These are phyloP conservation scores for Hydractinia symbiolongicarpus DNA, from an alignment of 30 jellyfish, hydroid and myxozoan genomes.

Conservation along the genomic window DNA sequence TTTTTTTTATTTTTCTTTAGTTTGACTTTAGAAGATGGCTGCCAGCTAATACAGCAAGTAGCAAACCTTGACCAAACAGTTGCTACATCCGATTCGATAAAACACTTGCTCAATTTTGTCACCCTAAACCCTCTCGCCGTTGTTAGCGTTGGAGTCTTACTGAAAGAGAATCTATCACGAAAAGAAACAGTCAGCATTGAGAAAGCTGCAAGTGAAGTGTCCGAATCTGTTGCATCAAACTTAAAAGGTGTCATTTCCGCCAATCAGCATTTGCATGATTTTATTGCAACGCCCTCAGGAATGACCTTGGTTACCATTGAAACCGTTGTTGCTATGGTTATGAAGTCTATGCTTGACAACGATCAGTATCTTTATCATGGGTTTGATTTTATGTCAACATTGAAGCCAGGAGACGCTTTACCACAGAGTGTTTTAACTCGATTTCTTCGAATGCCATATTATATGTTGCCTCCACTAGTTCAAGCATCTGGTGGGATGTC, in stretches of 20 bases:
- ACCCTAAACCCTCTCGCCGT: constrained; percentile 66
- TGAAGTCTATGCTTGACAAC: constrained; percentile 29
- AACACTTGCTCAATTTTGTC: constrained; percentile 23
- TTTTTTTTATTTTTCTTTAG: constrained; percentile 5
- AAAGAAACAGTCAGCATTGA: constrained; percentile 64
- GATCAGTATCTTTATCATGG: constrained; percentile 52
- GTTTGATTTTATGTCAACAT: constrained; percentile 67
- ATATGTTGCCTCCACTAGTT: constrained; percentile 60
- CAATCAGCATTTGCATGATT: constrained; percentile 23
- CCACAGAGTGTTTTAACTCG: constrained; percentile 57
- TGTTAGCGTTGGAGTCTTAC: constrained; percentile 56
- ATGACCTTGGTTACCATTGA: constrained; percentile 51
- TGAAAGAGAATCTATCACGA: constrained; percentile 39
- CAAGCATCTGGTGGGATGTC: constrained; percentile 40
- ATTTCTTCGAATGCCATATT: constrained; percentile 54
- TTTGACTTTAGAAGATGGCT: constrained; percentile 51
- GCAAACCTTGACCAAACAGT: constrained; percentile 50
- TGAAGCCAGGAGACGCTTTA: constrained; percentile 62
- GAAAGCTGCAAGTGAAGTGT: constrained; percentile 41
- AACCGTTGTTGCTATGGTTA: constrained; percentile 73
- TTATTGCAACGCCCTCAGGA: constrained; percentile 25
- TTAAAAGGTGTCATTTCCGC: constrained; percentile 23
- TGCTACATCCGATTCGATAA: constrained; percentile 35
- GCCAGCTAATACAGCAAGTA: constrained; percentile 41
- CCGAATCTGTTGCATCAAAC: constrained; percentile 34